Percentiles rank a stretch among this genome's conserved stretches.
Evolutionary conservation across 2,113 vertebrate species (phyloP).

Genomic region (Brachionichthys hirsutus): DNA sequence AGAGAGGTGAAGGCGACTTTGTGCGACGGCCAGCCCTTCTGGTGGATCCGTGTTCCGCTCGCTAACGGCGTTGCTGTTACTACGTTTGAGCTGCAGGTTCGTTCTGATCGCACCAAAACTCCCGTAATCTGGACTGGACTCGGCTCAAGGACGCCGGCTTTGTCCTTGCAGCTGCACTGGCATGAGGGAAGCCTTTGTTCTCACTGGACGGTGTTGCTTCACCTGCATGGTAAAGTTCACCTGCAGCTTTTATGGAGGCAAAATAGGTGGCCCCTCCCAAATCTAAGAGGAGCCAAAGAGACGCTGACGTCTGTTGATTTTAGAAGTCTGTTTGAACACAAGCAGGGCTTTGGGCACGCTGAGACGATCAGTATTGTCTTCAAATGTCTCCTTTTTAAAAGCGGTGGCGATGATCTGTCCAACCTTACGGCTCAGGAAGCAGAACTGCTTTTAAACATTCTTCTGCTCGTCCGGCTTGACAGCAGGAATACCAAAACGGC

Average conservation of each 20-base stretch:
- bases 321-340: too few species aligned
- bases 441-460: neutral
- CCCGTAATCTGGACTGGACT: slow-evolving; percentile 6
- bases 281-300: neutral
- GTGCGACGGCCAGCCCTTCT: too few species aligned
- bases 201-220: slow-evolving; percentile 19
- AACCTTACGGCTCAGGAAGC: slow-evolving; percentile 1
- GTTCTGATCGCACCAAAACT: too few species aligned
- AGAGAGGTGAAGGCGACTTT: neutral
- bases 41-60: too few species aligned
- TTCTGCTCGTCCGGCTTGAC: neutral
- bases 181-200: slow-evolving; percentile 58
- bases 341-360: too few species aligned
- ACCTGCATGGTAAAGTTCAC: slow-evolving; percentile 51
- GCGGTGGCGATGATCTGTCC: neutral
- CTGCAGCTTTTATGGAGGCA: slow-evolving; percentile 50
- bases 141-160: slow-evolving; percentile 23
- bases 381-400: neutral
- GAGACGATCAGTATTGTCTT: neutral
- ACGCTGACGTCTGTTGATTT: neutral
- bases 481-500: neutral
- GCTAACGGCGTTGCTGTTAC: too few species aligned
- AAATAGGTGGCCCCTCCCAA: slow-evolving; percentile 45
- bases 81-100: too few species aligned
- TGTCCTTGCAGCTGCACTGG: slow-evolving; percentile 53